A percentile compares a stretch with the other conserved stretches of the same genome.
These are phyloP conservation scores for Drosophila biarmipes DNA, from an alignment of 1,140 invertebrate species.

Conservation along the genomic window DNA sequence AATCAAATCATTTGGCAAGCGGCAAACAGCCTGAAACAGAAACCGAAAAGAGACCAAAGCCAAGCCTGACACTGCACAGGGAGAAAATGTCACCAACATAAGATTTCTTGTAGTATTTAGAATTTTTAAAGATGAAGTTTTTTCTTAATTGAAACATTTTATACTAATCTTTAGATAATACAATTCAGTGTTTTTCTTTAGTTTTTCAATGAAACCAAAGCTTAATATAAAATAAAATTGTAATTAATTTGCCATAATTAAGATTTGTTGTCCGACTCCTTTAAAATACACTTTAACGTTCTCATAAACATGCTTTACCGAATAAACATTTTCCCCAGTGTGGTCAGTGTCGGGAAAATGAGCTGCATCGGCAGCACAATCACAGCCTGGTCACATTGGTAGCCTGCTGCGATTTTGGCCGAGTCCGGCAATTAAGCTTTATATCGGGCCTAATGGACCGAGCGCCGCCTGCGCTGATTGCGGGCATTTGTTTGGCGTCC, in stretches of 20 bases:
- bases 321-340: slow-evolving; percentile 4
- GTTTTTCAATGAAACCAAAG: too few species aligned
- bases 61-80: background rate
- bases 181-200: too few species aligned
- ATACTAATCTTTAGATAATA: too few species aligned
- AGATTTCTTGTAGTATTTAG: background rate
- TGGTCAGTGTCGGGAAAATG: slow-evolving; percentile 26
- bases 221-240: too few species aligned
- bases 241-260: too few species aligned
- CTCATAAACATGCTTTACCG: background rate
- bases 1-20: slow-evolving; percentile 81
- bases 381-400: slow-evolving; percentile 69
- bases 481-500: slow-evolving; percentile 78
- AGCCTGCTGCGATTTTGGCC: slow-evolving; percentile 71
- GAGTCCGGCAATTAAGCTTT: slow-evolving; percentile 84
- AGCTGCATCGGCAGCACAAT: slow-evolving; percentile 52
- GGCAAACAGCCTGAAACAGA: slow-evolving; percentile 24
- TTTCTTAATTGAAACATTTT: too few species aligned
- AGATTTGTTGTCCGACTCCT: too few species aligned
- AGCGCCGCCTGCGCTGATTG: slow-evolving; percentile 84
- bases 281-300: too few species aligned
- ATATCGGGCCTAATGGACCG: slow-evolving; percentile 84
- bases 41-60: slow-evolving; percentile 27
- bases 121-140: too few species aligned
- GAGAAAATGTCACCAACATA: background rate